Evolutionary conservation across 2,888 invertebrate species (phyloP).

Genomic region (Limnephilus marmoratus): DNA sequence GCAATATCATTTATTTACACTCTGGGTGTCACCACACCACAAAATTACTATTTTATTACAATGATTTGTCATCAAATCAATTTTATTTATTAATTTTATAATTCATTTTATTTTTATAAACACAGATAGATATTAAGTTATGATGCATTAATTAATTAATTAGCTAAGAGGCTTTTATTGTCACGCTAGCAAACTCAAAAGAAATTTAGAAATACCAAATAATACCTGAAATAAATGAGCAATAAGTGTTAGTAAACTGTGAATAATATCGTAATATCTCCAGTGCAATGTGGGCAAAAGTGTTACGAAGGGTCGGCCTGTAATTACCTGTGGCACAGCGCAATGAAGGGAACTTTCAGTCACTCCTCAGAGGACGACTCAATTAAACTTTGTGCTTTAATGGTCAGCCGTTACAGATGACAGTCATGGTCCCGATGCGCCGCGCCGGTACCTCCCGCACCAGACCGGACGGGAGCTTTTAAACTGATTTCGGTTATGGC

Average conservation of each 20-base stretch:
- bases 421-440: conserved; percentile 3
- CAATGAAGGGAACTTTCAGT: conserved; percentile 48
- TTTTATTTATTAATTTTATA: too few relatives aligned
- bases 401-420: conserved; percentile 51
- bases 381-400: conserved; percentile 63
- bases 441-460: neutral
- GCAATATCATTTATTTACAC: too few relatives aligned
- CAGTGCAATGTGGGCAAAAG: conserved; percentile 19
- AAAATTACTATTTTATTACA: too few relatives aligned
- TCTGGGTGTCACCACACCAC: too few relatives aligned
- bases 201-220: too few relatives aligned
- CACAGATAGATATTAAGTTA: too few relatives aligned
- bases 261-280: neutral
- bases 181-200: too few relatives aligned
- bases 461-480: conserved; percentile 8
- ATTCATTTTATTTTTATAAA: too few relatives aligned
- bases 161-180: too few relatives aligned
- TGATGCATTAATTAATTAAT: too few relatives aligned
- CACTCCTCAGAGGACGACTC: conserved; percentile 58
- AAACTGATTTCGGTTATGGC: conserved; percentile 27
- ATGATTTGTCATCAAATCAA: too few relatives aligned
- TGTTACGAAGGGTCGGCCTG: conserved; percentile 47
- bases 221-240: too few relatives aligned
- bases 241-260: neutral
- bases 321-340: conserved; percentile 44